Percentiles rank a stretch among this genome's conserved stretches.
Evolutionary conservation across 2,888 invertebrate species (phyloP).

Genomic region (Peribatodes rhomboidaria): DNA sequence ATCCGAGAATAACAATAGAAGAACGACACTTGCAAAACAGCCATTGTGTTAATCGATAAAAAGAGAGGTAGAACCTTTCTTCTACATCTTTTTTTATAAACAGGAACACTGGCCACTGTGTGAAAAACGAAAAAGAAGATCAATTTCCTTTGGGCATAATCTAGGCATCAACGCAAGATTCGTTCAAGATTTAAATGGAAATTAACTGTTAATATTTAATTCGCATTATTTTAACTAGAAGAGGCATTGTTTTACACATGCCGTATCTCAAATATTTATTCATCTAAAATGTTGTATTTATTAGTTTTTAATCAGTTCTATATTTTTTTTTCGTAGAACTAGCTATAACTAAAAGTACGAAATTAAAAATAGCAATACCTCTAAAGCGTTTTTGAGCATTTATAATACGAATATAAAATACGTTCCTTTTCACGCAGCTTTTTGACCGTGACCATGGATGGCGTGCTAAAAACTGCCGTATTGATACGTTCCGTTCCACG

Average conservation of each 20-base stretch:
- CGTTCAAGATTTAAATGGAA: slow-evolving; percentile 64
- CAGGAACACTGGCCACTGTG: slow-evolving; percentile 56
- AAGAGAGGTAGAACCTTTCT: slow-evolving; percentile 53
- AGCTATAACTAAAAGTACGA: too few species aligned
- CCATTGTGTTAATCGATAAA: slow-evolving; percentile 67
- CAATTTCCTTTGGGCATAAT: slow-evolving; percentile 63
- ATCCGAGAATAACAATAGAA: slow-evolving; percentile 75
- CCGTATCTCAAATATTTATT: background rate
- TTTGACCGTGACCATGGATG: slow-evolving; percentile 40
- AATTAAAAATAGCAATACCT: background rate
- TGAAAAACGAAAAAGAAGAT: slow-evolving; percentile 60
- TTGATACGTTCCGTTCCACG: slow-evolving; percentile 64
- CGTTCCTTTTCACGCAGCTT: slow-evolving; percentile 13
- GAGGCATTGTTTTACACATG: background rate
- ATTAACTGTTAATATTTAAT: slow-evolving; percentile 48
- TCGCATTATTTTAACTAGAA: slow-evolving; percentile 16
- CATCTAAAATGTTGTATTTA: background rate
- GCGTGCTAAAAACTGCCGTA: slow-evolving; percentile 50
- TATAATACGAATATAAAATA: background rate
- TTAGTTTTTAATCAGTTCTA: background rate
- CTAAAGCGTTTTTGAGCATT: background rate
- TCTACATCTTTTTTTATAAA: slow-evolving; percentile 64
- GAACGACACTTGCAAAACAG: slow-evolving; percentile 67
- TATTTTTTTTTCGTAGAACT: background rate
- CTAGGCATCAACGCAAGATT: slow-evolving; percentile 61